Conservation (phyloP, 1,140 invertebrate species). For the Drosophila leontia region DNA sequence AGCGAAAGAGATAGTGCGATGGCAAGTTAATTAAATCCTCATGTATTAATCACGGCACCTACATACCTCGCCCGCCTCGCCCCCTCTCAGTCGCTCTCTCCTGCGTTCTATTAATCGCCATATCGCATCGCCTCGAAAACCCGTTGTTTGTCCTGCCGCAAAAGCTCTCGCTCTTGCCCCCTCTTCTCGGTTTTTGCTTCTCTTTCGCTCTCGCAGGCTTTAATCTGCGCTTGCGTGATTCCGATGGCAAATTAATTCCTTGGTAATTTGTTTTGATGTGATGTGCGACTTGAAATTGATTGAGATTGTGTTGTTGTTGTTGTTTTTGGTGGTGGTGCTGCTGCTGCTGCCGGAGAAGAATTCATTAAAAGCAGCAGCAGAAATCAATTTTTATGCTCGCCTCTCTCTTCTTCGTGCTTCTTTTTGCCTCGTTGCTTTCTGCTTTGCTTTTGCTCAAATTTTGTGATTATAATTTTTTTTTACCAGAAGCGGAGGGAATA, state of each 20-base stretch:
- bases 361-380: conserved; percentile 80
- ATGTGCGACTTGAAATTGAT: conserved; percentile 84
- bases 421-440: conserved; percentile 24
- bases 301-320: conserved; percentile 81
- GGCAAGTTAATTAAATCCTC: conserved; percentile 83
- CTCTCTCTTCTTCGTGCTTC: conserved; percentile 39
- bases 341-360: conserved; percentile 43
- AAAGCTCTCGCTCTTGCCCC: conserved; percentile 20
- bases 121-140: conserved; percentile 54
- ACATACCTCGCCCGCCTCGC: conserved; percentile 18
- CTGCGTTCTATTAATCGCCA: conserved; percentile 73
- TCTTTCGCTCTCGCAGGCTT: conserved; percentile 30
- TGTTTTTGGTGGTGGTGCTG: conserved; percentile 33
- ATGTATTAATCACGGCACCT: conserved; percentile 82
- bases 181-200: neutral
- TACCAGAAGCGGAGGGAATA: neutral
- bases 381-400: conserved; percentile 78
- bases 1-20: conserved; percentile 65
- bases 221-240: conserved; percentile 81
- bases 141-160: conserved; percentile 43
- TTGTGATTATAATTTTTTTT: conserved; percentile 12
- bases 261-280: conserved; percentile 84
- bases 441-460: conserved; percentile 27
- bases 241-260: conserved; percentile 84
- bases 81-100: neutral